Evolutionary conservation across 1,140 invertebrate species (phyloP), one percentile per base, ranked within the genome.

Genomic region (Bombus pyrosoma): DNA sequence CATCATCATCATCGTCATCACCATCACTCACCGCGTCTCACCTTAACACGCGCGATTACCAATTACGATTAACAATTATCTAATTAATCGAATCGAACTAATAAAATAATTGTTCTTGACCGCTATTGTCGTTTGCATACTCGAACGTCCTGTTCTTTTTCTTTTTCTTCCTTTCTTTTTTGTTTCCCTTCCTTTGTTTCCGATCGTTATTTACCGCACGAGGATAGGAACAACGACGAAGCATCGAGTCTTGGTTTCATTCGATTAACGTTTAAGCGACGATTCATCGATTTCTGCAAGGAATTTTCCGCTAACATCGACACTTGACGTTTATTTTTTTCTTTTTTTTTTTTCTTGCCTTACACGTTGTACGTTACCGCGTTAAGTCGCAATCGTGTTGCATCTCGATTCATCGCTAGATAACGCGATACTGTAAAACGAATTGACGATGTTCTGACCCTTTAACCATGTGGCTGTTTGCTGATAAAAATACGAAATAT

Each of bases 331-430:
- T n/a, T n/a, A n/a, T 39, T 39, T 5, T 37, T 37, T 37, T 0
- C 4, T 4, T 0, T 37, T 37, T 37, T 76, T 13, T 4, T 62
- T 4, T 12, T 10, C 28, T 62, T 12, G 10, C 28, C 12, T 13
- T 13, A 0, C 28, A 13, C 28, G 59, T n/a, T 75, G 32, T 64
- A 15, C 72, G 64, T 69, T 81, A 68, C 43, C 28, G 73, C n/a
- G 62, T 89, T 86, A 89, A 37, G 57, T 88, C 69, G 41, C 68
- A 73, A 37, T 83, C 64, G 43, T 37, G 43, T 76, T 88, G 80
- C 37, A 79, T 57, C 66, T 75, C 41, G 43, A 47, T 15, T n/a
- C 80, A 68, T 64, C 71, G 41, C 68, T 39, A 68, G 62, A 89
- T 43, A 59, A 87, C 78, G 66, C 78, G 80, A 68, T 87, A 83